A percentile compares a stretch with the other conserved stretches of the same genome.
Conservation (phyloP, 2,113 vertebrate genomes). For the Vulpes ferrilata region DNA sequence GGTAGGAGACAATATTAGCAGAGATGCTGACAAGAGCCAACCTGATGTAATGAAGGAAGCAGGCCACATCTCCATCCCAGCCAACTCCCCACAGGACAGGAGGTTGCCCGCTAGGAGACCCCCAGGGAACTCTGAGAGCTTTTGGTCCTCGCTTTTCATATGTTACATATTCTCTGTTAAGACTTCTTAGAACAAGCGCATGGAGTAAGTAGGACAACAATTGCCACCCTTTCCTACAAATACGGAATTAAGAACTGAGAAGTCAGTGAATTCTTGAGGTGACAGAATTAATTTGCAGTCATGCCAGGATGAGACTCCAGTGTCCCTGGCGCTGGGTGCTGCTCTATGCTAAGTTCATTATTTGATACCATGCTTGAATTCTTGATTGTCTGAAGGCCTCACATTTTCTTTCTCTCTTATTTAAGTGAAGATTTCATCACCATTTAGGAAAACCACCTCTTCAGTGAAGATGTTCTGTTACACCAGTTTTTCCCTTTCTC, state of each 20-base stretch:
- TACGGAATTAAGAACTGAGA: not conserved
- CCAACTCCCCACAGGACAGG: not conserved
- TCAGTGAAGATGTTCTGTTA: not conserved
- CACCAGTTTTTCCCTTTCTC: not conserved
- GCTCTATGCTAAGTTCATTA: not conserved
- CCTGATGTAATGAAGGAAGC: not conserved
- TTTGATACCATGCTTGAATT: not conserved
- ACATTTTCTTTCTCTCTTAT: not conserved
- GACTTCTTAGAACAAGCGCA: not conserved
- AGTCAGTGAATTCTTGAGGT: not conserved
- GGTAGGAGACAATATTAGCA: not conserved
- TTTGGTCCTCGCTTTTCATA: not conserved
- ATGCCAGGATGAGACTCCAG: too few relatives aligned
- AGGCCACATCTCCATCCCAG: rapidly evolving
- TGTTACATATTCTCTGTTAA: not conserved
- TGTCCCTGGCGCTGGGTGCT: not conserved
- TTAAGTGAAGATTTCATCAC: not conserved
- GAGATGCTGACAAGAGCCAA: not conserved
- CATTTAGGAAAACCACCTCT: conserved; percentile 32
- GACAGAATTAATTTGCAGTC: not conserved
- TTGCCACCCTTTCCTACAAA: not conserved
- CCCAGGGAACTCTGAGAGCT: too few relatives aligned
- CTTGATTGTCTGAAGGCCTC: not conserved
- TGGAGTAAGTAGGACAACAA: not conserved
- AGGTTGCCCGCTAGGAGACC: not conserved